Evolutionary conservation across 2,797 vertebrate genomes (phyloP).

Genomic region (Percopsis omiscomaycus): DNA sequence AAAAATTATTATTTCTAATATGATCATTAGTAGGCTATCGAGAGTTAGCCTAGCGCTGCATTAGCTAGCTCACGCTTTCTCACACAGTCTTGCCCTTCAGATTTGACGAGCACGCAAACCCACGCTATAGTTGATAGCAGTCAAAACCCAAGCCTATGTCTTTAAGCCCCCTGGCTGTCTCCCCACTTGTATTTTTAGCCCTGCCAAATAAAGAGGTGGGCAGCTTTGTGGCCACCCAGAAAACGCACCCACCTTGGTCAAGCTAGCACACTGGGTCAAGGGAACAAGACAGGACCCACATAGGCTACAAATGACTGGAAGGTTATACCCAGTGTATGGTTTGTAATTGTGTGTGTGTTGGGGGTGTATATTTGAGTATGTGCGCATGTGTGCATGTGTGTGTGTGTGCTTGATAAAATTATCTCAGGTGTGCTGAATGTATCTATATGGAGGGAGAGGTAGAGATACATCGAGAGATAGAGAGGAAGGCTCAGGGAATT

Average conservation of each 20-base stretch:
- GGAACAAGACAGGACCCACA: constrained; percentile 10
- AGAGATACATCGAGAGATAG: constrained; percentile 27
- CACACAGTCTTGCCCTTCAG: constrained; percentile 17
- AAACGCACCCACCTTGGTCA: constrained; percentile 19
- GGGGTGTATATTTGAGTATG: constrained; percentile 13
- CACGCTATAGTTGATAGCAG: constrained; percentile 17
- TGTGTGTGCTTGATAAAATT: constrained; percentile 35
- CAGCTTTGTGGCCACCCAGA: constrained; percentile 48
- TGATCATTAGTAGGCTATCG: no score
- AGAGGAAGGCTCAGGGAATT: constrained; percentile 44
- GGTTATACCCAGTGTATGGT: no score
- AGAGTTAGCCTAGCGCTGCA: no score
- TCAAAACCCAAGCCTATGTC: constrained; percentile 17
- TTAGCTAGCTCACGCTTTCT: neutral
- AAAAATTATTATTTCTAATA: no score
- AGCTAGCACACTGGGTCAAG: neutral
- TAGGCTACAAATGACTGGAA: no score
- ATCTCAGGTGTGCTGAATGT: constrained; percentile 40
- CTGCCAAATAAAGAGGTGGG: constrained; percentile 80
- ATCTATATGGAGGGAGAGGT: constrained; percentile 33
- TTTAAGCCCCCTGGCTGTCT: constrained; percentile 11
- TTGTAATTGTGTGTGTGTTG: neutral
- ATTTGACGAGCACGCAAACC: constrained; percentile 8
- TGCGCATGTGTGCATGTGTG: constrained; percentile 19
- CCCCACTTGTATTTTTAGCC: constrained; percentile 84